Percentiles rank a stretch among this genome's conserved stretches.
phyloP scores from a whole-genome alignment of 2,888 invertebrate species.

The Plebejus anna region DNA sequence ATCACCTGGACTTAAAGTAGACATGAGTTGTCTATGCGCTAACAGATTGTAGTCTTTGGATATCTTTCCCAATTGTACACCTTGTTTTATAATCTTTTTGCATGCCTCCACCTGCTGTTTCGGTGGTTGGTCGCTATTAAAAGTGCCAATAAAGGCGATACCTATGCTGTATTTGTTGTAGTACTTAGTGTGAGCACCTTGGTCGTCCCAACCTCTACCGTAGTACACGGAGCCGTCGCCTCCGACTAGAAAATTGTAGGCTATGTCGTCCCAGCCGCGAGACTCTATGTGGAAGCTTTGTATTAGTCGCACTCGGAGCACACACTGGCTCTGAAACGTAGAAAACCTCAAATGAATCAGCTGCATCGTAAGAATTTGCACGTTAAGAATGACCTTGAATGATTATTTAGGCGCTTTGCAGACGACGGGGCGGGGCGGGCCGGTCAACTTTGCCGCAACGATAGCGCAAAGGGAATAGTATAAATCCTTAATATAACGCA shows the following conservation, averaged over 20 bases:
- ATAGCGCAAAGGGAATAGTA: too few species aligned
- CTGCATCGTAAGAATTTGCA: not conserved
- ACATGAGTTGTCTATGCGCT: constrained; percentile 83
- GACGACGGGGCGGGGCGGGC: too few species aligned
- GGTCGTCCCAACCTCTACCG: constrained; percentile 86
- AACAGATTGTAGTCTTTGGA: constrained; percentile 82
- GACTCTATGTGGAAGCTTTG: constrained; percentile 86
- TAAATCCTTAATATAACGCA: too few species aligned
- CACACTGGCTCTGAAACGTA: constrained; percentile 76
- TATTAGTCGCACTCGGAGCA: constrained; percentile 79
- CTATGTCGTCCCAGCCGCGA: constrained; percentile 83
- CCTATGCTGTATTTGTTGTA: constrained; percentile 84
- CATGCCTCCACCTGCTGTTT: constrained; percentile 79
- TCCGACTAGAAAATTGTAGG: constrained; percentile 88
- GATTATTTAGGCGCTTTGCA: too few species aligned
- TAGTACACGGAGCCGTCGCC: constrained; percentile 88
- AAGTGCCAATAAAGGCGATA: constrained; percentile 87
- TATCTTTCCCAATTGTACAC: constrained; percentile 81
- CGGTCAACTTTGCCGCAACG: too few species aligned
- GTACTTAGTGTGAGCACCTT: constrained; percentile 85
- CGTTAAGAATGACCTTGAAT: too few species aligned
- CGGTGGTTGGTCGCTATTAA: constrained; percentile 74
- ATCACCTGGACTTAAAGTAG: constrained; percentile 85
- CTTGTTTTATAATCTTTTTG: constrained; percentile 80
- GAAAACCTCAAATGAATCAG: constrained; percentile 25